A percentile compares a stretch with the other conserved stretches of the same genome.
phyloP scores from a whole-genome alignment of 2,797 vertebrate species.

The Hypotaenidia philippensis region DNA sequence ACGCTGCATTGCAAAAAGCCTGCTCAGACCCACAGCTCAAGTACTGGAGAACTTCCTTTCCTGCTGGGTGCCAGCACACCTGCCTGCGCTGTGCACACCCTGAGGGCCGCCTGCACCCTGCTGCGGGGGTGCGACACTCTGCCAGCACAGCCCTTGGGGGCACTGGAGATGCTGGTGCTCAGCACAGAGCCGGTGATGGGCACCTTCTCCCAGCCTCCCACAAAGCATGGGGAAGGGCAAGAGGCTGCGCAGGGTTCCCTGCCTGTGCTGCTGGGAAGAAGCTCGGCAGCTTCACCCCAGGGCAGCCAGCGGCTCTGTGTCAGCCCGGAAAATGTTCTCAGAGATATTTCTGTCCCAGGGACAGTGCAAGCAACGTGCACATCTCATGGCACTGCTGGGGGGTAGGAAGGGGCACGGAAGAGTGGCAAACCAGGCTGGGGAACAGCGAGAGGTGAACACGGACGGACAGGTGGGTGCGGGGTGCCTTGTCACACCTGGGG shows the following conservation, averaged over 20 bases:
- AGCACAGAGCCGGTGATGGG: not conserved
- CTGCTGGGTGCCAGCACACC: no score
- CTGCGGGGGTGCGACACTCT: accelerated
- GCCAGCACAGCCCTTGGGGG: not conserved
- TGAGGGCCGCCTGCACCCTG: not conserved
- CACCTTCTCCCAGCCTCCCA: not conserved
- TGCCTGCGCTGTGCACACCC: accelerated
- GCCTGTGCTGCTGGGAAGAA: accelerated
- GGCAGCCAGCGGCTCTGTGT: not conserved
- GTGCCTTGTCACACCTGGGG: accelerated
- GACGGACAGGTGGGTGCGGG: accelerated
- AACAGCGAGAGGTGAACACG: not conserved
- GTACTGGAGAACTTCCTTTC: accelerated
- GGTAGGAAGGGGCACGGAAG: not conserved
- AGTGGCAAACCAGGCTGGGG: not conserved
- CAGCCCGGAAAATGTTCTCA: not conserved
- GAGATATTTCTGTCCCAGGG: no score
- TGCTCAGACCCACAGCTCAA: not conserved
- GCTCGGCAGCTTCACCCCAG: not conserved
- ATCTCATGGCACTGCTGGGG: accelerated
- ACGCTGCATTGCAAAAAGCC: not conserved
- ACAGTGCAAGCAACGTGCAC: accelerated
- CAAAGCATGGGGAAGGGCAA: accelerated
- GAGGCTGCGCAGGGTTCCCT: not conserved
- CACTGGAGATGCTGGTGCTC: not conserved